Percentiles rank a stretch among this genome's conserved stretches.
phyloP scores from a whole-genome alignment of 2,888 invertebrate species.

The Dastarcus helophoroides region DNA sequence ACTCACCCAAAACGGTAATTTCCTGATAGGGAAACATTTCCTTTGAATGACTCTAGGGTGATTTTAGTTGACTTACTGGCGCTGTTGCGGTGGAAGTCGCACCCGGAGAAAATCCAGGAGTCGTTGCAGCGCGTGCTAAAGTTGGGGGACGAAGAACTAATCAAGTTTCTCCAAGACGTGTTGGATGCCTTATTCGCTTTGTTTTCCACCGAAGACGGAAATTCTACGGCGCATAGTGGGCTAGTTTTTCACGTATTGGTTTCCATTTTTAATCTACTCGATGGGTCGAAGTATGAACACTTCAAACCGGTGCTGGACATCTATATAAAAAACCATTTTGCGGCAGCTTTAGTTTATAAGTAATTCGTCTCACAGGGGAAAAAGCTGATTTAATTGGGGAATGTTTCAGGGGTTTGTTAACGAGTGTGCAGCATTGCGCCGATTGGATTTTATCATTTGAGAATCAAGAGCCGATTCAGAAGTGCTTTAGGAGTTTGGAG shows the following conservation, averaged over 20 bases:
- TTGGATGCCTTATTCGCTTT: conserved; percentile 86
- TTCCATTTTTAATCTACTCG: conserved; percentile 80
- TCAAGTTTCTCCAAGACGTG: conserved; percentile 91
- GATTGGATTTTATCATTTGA: conserved; percentile 78
- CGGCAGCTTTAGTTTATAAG: conserved; percentile 90
- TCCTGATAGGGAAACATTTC: not conserved
- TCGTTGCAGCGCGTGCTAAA: conserved; percentile 71
- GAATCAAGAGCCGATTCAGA: conserved; percentile 80
- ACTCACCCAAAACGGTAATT: conserved; percentile 80
- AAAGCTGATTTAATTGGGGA: too few species aligned
- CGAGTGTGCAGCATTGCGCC: conserved; percentile 82
- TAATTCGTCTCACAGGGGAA: too few species aligned
- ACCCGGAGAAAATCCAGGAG: conserved; percentile 77
- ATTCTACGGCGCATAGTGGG: conserved; percentile 78
- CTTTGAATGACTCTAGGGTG: conserved; percentile 4
- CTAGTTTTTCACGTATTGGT: conserved; percentile 87
- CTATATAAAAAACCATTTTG: conserved; percentile 89
- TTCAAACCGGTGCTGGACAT: conserved; percentile 90
- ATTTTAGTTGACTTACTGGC: conserved; percentile 71
- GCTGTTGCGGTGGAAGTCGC: conserved; percentile 82
- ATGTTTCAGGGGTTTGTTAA: conserved; percentile 65
- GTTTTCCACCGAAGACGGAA: conserved; percentile 88
- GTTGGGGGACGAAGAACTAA: conserved; percentile 81
- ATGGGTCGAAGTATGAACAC: conserved; percentile 86
- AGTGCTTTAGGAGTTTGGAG: conserved; percentile 81